Evolutionary conservation across 2,113 vertebrate species (phyloP).

Genomic region (Neolamprologus sp.): DNA sequence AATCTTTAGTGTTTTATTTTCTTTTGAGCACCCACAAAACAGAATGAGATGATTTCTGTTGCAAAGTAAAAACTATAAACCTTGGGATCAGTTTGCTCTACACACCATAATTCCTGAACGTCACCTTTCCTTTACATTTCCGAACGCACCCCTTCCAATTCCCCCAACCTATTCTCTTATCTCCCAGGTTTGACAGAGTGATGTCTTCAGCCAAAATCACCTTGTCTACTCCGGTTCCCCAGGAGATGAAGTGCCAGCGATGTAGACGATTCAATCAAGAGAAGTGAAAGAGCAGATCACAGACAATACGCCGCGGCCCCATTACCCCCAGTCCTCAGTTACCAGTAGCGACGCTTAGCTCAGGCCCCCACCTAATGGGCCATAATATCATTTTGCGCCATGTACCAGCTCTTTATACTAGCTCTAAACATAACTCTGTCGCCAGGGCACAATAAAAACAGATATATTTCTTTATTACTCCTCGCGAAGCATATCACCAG

Average conservation of each 20-base stretch:
- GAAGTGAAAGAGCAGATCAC: constrained; percentile 67
- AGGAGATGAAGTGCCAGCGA: constrained; percentile 58
- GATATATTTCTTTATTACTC: constrained; percentile 74
- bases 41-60: background rate
- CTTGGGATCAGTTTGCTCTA: background rate
- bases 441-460: constrained; percentile 70
- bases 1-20: background rate
- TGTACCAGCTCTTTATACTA: constrained; percentile 66
- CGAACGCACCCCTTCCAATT: background rate
- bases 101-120: constrained; percentile 9
- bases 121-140: constrained; percentile 32
- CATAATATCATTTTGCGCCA: constrained; percentile 72
- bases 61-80: background rate
- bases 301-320: constrained; percentile 64
- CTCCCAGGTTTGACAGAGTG: constrained; percentile 55
- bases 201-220: constrained; percentile 66
- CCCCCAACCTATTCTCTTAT: constrained; percentile 37
- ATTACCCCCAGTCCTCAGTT: constrained; percentile 64
- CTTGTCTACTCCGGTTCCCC: constrained; percentile 51
- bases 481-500: constrained; percentile 55
- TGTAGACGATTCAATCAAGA: constrained; percentile 69
- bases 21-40: background rate
- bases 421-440: constrained; percentile 70
- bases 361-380: constrained; percentile 68
- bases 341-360: constrained; percentile 57